Evolutionary conservation across 2,113 vertebrate genomes (phyloP).

Genomic region (Pseudopodoces humilis): DNA sequence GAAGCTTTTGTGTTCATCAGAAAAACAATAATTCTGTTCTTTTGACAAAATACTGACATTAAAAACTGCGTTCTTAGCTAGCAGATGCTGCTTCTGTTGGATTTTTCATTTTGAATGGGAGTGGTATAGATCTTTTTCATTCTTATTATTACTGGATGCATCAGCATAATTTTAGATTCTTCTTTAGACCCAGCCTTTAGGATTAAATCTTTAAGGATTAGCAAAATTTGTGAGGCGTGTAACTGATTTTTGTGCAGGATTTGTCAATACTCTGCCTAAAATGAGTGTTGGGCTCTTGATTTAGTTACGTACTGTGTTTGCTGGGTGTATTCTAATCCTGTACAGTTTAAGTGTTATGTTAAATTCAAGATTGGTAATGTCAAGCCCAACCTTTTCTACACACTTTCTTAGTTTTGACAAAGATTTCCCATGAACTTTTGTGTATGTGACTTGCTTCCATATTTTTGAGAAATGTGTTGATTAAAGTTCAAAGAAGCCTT

Average conservation of each 20-base stretch:
- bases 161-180: neutral
- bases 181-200: neutral
- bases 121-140: neutral
- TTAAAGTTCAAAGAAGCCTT: neutral
- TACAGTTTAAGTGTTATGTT: neutral
- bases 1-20: neutral
- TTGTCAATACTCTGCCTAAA: neutral
- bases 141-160: neutral
- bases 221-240: neutral
- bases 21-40: neutral
- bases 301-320: fast-evolving
- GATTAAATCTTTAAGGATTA: neutral
- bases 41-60: neutral
- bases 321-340: neutral
- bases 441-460: neutral
- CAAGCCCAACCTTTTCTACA: neutral
- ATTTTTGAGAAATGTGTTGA: neutral
- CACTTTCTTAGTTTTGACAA: neutral
- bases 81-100: neutral
- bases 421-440: neutral
- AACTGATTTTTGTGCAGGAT: neutral
- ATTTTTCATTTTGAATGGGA: neutral
- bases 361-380: neutral
- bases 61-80: neutral
- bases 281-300: neutral